A percentile compares a stretch with the other conserved stretches of the same genome.
Conservation (phyloP, 92 coral and sea anemone species). For the Galaxea fascicularis region DNA sequence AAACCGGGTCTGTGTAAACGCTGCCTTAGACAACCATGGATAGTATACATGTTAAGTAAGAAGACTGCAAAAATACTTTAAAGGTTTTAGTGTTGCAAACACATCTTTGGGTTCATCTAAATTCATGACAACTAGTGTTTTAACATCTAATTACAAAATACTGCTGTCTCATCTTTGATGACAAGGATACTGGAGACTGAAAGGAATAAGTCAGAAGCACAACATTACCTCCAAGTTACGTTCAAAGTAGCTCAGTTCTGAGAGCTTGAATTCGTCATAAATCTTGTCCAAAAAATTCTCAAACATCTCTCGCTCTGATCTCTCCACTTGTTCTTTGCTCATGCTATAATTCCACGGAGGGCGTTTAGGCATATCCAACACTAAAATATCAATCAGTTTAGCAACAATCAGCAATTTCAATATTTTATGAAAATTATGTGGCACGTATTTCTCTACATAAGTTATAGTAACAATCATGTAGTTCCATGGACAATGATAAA, state of each 20-base stretch:
- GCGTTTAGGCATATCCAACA: constrained; percentile 94
- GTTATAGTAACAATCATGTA: too few relatives aligned
- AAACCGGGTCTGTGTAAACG: too few relatives aligned
- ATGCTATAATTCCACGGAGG: constrained; percentile 92
- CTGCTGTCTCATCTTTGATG: too few relatives aligned
- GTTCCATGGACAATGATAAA: too few relatives aligned
- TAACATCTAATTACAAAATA: too few relatives aligned
- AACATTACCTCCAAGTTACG: constrained; percentile 90
- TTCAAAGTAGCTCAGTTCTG: constrained; percentile 95
- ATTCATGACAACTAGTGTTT: too few relatives aligned
- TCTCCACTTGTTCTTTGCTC: constrained; percentile 90
- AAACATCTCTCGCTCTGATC: constrained; percentile 82
- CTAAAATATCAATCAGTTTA: constrained; percentile 19
- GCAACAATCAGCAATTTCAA: background rate
- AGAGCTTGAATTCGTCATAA: constrained; percentile 55
- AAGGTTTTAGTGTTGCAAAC: too few relatives aligned
- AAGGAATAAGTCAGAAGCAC: background rate
- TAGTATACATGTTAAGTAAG: too few relatives aligned
- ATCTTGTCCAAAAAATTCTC: constrained; percentile 78
- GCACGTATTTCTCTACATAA: too few relatives aligned
- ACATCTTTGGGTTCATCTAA: too few relatives aligned
- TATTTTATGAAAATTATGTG: background rate
- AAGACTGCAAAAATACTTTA: too few relatives aligned
- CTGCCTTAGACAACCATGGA: too few relatives aligned
- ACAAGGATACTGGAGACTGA: background rate